Percentiles rank a stretch among this genome's conserved stretches.
Conservation (phyloP, 1,140 invertebrate genomes). For the Procambarus clarkii region DNA sequence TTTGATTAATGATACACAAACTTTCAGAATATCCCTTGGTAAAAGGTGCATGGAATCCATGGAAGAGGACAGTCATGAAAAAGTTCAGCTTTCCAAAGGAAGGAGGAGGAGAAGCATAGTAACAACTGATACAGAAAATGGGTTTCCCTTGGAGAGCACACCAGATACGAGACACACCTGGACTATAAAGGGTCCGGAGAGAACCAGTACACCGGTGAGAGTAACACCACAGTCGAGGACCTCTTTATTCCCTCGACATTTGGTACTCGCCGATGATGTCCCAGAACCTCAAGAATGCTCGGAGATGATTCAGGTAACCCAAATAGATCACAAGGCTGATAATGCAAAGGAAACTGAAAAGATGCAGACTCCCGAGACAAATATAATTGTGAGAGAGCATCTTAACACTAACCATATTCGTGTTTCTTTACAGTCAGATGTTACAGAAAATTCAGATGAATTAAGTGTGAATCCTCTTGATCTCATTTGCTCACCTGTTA, state of each 20-base stretch:
- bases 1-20: slow-evolving; percentile 7
- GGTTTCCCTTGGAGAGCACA: background rate
- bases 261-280: background rate
- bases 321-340: too few species aligned
- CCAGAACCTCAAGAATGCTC: background rate
- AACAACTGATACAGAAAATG: background rate
- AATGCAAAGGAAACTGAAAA: background rate
- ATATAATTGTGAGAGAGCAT: background rate
- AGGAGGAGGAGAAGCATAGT: background rate
- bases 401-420: background rate
- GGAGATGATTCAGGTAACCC: background rate
- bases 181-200: background rate
- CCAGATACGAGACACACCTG: background rate
- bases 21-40: slow-evolving; percentile 2
- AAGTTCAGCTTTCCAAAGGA: background rate
- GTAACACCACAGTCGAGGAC: background rate
- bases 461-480: slow-evolving; percentile 15
- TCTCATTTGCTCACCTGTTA: slow-evolving; percentile 27
- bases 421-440: background rate
- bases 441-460: background rate
- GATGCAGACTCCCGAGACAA: background rate
- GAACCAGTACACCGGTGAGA: slow-evolving; percentile 13
- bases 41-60: background rate
- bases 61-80: background rate
- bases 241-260: background rate